These are phyloP conservation scores for Chionoecetes opilio DNA, from an alignment of 1,140 invertebrate species.

Conservation along the genomic window DNA sequence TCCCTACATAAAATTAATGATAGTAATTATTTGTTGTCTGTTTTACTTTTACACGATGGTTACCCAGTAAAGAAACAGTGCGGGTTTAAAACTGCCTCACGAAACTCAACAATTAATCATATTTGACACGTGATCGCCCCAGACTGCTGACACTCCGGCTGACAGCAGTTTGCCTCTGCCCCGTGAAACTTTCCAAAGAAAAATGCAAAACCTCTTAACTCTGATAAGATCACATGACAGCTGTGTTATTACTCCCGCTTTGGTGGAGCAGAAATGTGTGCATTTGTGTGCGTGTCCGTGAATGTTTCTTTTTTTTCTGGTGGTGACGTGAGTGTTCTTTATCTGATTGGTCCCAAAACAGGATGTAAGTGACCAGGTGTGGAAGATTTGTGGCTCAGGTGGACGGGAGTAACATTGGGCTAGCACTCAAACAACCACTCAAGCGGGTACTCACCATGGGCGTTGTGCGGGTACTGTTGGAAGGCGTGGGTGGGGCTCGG, in stretches of 20 bases:
- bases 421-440: not conserved
- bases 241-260: conserved; percentile 27
- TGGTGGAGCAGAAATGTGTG: conserved; percentile 14
- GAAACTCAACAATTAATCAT: no score
- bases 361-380: conserved; percentile 27
- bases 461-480: conserved; percentile 70
- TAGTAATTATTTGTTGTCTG: no score
- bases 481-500: conserved; percentile 55
- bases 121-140: no score
- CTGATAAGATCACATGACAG: not conserved
- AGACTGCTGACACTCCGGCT: not conserved
- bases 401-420: not conserved
- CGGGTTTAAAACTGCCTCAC: no score
- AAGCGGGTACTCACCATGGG: conserved; percentile 68
- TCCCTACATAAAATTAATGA: no score
- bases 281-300: conserved; percentile 14
- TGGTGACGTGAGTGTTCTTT: conserved; percentile 27
- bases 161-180: not conserved
- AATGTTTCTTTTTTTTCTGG: conserved; percentile 6
- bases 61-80: no score
- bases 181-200: not conserved
- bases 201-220: not conserved
- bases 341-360: conserved; percentile 4
- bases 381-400: not conserved
- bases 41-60: no score